Percentiles rank a stretch among this genome's conserved stretches.
These are phyloP conservation scores for Aspidoscelis tigris DNA, from an alignment of 2,113 vertebrate species.

Conservation along the genomic window DNA sequence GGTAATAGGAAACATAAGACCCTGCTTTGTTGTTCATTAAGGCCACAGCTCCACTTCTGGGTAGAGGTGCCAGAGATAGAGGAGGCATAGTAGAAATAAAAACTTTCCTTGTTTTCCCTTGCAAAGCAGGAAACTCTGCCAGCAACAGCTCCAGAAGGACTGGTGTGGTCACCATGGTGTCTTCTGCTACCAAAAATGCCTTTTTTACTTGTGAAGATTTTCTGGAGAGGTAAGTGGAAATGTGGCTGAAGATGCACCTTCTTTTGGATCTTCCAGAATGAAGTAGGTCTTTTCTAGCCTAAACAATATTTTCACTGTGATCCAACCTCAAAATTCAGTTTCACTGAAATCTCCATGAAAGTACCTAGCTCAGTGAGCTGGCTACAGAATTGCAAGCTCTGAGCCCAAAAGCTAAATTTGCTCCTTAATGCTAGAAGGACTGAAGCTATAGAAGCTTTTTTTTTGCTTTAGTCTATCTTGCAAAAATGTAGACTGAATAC, in stretches of 20 bases:
- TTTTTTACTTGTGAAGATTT: too few species aligned
- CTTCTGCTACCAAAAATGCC: too few species aligned
- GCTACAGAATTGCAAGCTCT: background rate
- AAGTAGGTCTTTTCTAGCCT: conserved; percentile 15
- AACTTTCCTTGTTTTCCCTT: background rate
- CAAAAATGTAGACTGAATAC: background rate
- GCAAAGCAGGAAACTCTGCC: too few species aligned
- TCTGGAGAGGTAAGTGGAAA: too few species aligned
- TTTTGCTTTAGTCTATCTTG: rapidly evolving
- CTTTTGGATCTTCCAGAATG: background rate
- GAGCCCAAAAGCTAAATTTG: background rate
- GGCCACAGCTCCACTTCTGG: too few species aligned
- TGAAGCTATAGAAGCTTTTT: conserved; percentile 5
- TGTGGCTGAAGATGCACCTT: too few species aligned
- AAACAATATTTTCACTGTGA: background rate
- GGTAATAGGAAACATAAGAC: background rate
- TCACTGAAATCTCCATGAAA: background rate
- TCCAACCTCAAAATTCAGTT: conserved; percentile 6
- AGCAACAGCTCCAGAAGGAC: too few species aligned
- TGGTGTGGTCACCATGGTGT: too few species aligned
- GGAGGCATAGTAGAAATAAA: too few species aligned
- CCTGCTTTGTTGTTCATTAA: background rate
- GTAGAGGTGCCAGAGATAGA: too few species aligned
- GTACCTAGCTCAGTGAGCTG: background rate
- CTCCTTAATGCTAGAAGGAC: background rate